These are phyloP conservation scores for Clostera curtula DNA, from an alignment of 2,888 invertebrate species.

Conservation along the genomic window DNA sequence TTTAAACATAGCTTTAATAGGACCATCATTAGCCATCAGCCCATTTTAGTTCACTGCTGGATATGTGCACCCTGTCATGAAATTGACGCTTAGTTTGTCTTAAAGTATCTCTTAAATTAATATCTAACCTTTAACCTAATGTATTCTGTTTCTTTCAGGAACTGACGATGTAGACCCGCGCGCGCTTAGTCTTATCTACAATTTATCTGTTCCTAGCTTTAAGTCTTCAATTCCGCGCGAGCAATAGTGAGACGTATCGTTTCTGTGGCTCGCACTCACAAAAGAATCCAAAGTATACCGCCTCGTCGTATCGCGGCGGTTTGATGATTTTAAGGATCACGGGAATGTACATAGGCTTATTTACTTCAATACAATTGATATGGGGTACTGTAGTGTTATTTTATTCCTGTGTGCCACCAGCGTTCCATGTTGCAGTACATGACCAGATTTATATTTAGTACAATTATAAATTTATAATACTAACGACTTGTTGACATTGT, in stretches of 20 bases:
- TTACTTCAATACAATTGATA: constrained; percentile 42
- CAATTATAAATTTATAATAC: too few species aligned
- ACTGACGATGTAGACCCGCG: constrained; percentile 71
- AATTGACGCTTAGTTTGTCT: background rate
- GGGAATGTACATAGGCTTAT: constrained; percentile 51
- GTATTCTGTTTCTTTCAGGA: constrained; percentile 48
- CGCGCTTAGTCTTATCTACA: constrained; percentile 33
- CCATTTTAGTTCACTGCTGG: too few species aligned
- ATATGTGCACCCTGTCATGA: background rate
- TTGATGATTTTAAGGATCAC: constrained; percentile 18
- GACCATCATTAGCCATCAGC: too few species aligned
- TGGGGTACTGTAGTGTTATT: too few species aligned
- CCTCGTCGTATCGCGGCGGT: constrained; percentile 4
- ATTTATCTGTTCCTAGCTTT: constrained; percentile 38
- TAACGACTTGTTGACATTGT: too few species aligned
- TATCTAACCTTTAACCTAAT: too few species aligned
- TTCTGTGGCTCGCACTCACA: constrained; percentile 13
- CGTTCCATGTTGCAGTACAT: too few species aligned
- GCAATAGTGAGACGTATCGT: constrained; percentile 5
- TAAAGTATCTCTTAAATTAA: too few species aligned
- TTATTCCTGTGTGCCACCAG: too few species aligned
- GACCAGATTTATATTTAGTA: too few species aligned
- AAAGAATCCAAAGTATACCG: constrained; percentile 22
- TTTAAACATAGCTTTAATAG: too few species aligned
- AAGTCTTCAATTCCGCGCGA: constrained; percentile 31